phyloP scores from a whole-genome alignment of 2,113 vertebrate genomes.

The Hucho hucho region DNA sequence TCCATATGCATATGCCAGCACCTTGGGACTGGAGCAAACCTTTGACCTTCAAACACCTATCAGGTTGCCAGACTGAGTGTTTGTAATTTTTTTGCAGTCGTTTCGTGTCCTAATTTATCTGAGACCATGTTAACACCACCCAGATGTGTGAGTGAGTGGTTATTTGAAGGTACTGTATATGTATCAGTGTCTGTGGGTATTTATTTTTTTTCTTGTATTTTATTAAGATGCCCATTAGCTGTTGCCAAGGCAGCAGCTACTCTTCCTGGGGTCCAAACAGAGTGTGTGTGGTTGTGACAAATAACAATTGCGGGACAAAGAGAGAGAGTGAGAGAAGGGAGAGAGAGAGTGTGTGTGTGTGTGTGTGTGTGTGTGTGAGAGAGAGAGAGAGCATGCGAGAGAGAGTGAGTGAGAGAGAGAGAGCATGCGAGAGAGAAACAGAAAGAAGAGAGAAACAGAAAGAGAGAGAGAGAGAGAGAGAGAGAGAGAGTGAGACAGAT shows the following conservation, averaged over 20 bases:
- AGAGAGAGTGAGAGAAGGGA: neutral
- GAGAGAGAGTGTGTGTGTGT: neutral
- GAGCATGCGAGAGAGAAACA: neutral
- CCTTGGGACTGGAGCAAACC: constrained; percentile 29
- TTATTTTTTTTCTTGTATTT: neutral
- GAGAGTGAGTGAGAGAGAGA: neutral
- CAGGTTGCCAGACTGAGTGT: constrained; percentile 37
- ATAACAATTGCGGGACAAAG: neutral
- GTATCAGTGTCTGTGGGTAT: neutral
- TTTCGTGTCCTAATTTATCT: constrained; percentile 55
- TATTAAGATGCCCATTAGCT: no score
- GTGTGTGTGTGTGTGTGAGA: neutral
- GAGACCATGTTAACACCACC: constrained; percentile 47
- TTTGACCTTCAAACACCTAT: constrained; percentile 44
- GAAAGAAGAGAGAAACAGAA: no score
- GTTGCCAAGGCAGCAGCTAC: no score
- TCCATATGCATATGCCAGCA: constrained; percentile 24
- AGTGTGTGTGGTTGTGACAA: constrained; percentile 27
- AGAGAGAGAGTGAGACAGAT: no score
- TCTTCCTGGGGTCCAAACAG: no score
- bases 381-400: neutral
- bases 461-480: no score
- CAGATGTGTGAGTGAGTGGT: constrained; percentile 56
- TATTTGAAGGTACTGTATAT: constrained; percentile 35
- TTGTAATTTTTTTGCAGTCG: constrained; percentile 23